Evolutionary conservation across 2,888 invertebrate species (phyloP), one percentile per base, ranked within the genome.

Genomic region (Cartodere bifasciata): DNA sequence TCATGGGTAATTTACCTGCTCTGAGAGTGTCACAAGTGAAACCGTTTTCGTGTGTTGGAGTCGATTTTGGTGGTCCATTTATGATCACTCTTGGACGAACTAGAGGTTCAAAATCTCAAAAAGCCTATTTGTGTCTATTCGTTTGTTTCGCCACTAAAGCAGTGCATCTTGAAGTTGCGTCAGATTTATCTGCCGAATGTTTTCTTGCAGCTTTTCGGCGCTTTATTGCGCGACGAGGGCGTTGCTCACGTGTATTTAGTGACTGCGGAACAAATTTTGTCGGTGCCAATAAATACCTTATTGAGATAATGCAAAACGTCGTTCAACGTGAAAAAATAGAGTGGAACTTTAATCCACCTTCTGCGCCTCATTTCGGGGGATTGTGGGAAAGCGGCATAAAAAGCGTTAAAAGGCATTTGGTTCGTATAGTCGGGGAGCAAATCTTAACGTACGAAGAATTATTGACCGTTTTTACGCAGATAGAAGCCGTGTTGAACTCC

Each of bases 331-430:
- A 36, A 17, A 21, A 27, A 16, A 30, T 37, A 7, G 14, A 36
- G 14, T 52, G 50, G 49, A 33, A 44, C 23, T 56, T 51, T 29
- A 50, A 41, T 29, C 50, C 52, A 3, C 44, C 53, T 4, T 16
- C 29, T 16, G 35, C 44, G 9, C 51, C 50, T 2, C 44, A 52
- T 31, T 46, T 49, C 23, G 52, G 51, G 1, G 54, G 53, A 4
- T 23, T 51, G 4, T 49, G 47, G 47, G 52, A 55, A 25, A 39
- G 45, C 6, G 46, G 43, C 6, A 38, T 53, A 1, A 49, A 48
- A 29, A 42, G 42, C 1, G 34, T 43, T 0, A 55, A 55, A 37
- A 32, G 26, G 23, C 50, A 49, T 29, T 23, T 53, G 14, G 28
- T 28, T 9, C 34, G 44, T 7, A 32, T 48, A 3, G 29, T 47